Conservation (phyloP, 92 coral and sea anemone species). For the Diadumene lineata region DNA sequence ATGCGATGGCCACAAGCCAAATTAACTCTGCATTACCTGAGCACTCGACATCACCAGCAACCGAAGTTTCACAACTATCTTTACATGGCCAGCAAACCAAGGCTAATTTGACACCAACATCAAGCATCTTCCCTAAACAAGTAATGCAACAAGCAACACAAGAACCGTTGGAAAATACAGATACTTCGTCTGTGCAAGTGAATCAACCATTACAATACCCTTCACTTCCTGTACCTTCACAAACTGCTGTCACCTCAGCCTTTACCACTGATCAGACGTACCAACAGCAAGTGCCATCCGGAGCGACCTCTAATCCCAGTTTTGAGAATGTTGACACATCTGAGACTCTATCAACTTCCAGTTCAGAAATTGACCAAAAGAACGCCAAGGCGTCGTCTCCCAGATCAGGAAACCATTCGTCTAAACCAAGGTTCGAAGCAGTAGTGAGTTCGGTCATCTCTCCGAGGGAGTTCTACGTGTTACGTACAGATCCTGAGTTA, state of each 20-base stretch:
- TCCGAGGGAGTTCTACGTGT: constrained; percentile 54
- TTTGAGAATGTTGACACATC: neutral
- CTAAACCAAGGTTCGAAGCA: constrained; percentile 43
- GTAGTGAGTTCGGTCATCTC: constrained; percentile 44
- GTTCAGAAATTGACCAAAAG: constrained; percentile 5
- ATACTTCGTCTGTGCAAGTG: too few species aligned
- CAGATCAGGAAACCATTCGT: neutral
- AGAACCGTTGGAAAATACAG: too few species aligned
- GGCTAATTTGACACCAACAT: neutral
- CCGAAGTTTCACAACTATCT: neutral
- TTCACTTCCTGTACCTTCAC: neutral
- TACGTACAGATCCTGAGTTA: constrained; percentile 45
- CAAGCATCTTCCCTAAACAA: neutral
- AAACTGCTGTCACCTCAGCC: neutral
- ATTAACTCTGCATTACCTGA: neutral
- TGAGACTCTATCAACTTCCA: constrained; percentile 11
- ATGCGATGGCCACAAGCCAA: too few species aligned
- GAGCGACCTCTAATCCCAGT: neutral
- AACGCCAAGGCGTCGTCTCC: neutral
- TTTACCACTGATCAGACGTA: neutral
- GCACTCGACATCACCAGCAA: neutral
- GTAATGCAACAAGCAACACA: neutral
- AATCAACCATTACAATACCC: neutral
- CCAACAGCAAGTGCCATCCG: neutral
- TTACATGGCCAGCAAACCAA: neutral